These are phyloP conservation scores for Hyles vespertilio DNA, from an alignment of 1,140 invertebrate genomes.

Conservation along the genomic window DNA sequence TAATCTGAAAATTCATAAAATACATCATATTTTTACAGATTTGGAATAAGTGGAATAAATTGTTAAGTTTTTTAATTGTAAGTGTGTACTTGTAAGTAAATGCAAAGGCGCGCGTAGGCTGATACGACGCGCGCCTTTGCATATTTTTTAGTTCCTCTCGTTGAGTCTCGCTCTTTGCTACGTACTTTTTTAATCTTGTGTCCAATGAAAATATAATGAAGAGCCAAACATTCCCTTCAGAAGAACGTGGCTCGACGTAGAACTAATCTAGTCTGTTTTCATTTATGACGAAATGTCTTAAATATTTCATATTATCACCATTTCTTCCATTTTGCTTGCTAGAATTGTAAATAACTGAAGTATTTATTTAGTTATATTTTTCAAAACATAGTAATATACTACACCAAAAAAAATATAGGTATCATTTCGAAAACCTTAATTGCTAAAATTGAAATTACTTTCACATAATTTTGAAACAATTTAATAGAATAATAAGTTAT, in stretches of 20 bases:
- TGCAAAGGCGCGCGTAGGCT: conserved; percentile 50
- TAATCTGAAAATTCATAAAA: too few species aligned
- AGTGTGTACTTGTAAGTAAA: conserved; percentile 34
- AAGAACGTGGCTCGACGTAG: conserved; percentile 51
- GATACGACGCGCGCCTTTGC: conserved; percentile 51
- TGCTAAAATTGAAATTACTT: too few species aligned
- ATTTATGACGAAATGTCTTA: conserved; percentile 20
- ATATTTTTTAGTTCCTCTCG: conserved; percentile 57
- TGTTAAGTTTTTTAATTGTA: conserved; percentile 36
- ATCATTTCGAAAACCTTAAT: too few species aligned
- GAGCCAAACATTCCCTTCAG: conserved; percentile 5
- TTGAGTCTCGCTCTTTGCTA: conserved; percentile 43
- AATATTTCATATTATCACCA: conserved; percentile 16
- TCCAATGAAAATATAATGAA: background rate
- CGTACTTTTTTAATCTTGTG: background rate
- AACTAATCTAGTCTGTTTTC: conserved; percentile 69
- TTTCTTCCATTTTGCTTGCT: background rate
- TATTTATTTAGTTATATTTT: conserved; percentile 2
- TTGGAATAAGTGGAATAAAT: conserved; percentile 2
- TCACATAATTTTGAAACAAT: too few species aligned
- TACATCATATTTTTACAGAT: too few species aligned
- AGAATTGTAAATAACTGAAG: conserved; percentile 25
- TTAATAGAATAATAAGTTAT: too few species aligned
- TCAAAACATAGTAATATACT: too few species aligned
- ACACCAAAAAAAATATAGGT: too few species aligned